Evolutionary conservation across 2,888 invertebrate genomes (phyloP), one percentile per base, ranked within the genome.

Genomic region (Drosophila formosana): DNA sequence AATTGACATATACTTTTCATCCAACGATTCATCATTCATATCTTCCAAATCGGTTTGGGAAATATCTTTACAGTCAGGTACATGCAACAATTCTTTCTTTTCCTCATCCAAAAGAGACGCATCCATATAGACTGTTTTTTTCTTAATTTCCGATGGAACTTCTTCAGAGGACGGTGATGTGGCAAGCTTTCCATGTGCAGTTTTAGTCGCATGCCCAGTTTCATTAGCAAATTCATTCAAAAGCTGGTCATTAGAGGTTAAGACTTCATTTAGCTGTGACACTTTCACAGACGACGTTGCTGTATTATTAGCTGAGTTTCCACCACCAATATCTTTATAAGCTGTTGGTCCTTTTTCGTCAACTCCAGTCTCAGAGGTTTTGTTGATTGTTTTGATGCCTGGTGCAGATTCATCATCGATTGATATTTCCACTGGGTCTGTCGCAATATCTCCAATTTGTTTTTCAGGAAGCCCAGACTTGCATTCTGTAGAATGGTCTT

Each of bases 131-230:
- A 43, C 3, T 52, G n/a, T n/a, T 7, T 34, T 3, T 3, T 46
- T 25, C 8, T 23, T 23, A 23, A 2, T 41, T 9, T 53, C 8
- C 4, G 8, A 18, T 30, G 7, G 11, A 5, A 28, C 23, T 28
- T 58, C 47, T 23, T 32, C 28, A 28, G 32, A 39, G 25, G 51
- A 49, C 52, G n/a, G 32, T 8, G 43, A 8, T 13, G 43, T 4
- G 3, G 41, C 30, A 13, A 13, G 7, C 2, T 9, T n/a, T 23
- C 34, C 9, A 7, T 55, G 34, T 18, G 26, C 30, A 28, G 9
- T 23, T 6, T 32, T 25, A 34, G 11, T n/a, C 8, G 7, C 56
- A 23, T 50, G 11, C 13, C 51, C 28, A 1, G 39, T 9, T 46
- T 30, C 39, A 11, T 37, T 34, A 53, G 43, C 32, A 13, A 41